phyloP scores from a whole-genome alignment of 2,888 invertebrate genomes.

The Trissolcus brochymenae region DNA sequence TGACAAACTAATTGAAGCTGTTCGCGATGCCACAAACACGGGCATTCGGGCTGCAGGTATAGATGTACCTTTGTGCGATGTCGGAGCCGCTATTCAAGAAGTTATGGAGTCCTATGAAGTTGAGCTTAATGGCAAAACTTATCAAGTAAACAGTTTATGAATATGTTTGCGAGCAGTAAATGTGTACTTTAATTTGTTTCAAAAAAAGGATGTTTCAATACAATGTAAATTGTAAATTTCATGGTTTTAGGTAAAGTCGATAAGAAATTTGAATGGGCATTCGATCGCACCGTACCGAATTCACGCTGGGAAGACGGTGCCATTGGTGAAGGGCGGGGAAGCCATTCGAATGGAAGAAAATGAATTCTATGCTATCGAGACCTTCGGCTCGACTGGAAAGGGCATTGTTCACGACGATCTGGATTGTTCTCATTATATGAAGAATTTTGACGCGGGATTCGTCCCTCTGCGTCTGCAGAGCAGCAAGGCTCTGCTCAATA shows the following conservation, averaged over 20 bases:
- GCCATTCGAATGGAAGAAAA: slow-evolving; percentile 99
- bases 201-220: background rate
- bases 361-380: slow-evolving; percentile 99
- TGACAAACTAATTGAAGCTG: slow-evolving; percentile 94
- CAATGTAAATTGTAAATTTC: background rate
- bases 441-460: slow-evolving; percentile 95
- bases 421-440: slow-evolving; percentile 99
- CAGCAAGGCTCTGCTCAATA: slow-evolving; percentile 92
- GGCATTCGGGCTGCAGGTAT: slow-evolving; percentile 97
- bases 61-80: slow-evolving; percentile 97
- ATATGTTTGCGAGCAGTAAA: background rate
- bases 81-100: slow-evolving; percentile 97
- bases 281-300: slow-evolving; percentile 99
- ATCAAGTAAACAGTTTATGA: slow-evolving; percentile 78
- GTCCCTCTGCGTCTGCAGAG: slow-evolving; percentile 94
- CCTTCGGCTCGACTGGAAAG: slow-evolving; percentile 98
- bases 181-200: background rate
- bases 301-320: slow-evolving; percentile 98
- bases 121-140: slow-evolving; percentile 96
- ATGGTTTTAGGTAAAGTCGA: slow-evolving; percentile 86
- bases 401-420: slow-evolving; percentile 98
- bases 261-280: slow-evolving; percentile 98
- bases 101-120: slow-evolving; percentile 99
- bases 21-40: slow-evolving; percentile 98
- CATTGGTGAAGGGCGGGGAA: slow-evolving; percentile 99